Evolutionary conservation across 92 coral and sea anemone genomes (phyloP), one percentile per base, ranked within the genome.

Genomic region (Anthopleura xanthogrammica): DNA sequence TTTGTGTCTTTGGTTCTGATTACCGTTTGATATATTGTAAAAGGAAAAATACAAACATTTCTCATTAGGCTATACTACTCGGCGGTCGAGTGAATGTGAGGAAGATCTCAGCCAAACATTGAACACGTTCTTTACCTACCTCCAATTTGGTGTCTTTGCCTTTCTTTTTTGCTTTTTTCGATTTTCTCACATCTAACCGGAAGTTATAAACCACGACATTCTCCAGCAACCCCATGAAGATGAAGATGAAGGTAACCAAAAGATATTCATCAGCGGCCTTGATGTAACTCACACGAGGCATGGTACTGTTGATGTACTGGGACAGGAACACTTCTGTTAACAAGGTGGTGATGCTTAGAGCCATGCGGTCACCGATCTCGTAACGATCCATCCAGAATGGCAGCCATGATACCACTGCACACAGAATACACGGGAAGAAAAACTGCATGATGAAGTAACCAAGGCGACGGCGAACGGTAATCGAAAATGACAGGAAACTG

Each of bases 201-300:
- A 64, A 64, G 48, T 85, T 86, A 57, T 83, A 87, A 54, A 83
- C 88, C 62, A 90, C 42, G 0, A 88, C 90, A 36, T 85, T 83
- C 77, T 92, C 96, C 20, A 92, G 70, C 60, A 92, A 84, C 4
- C 92, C 93, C 78, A 83, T 75, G 83, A 92, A 92, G 78, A 92
- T 92, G 76, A 90, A 87, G 2, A 79, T 80, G 22, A 92, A 92
- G 52, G 96, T 87, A 14, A 83, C 89, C 19, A 92, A 68, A 8
- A 92, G 83, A 77, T 82, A 92, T 40, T 87, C 82, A 36, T 92
- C 96, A 54, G 91, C 93, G 14, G 93, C 93, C 57, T 90, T 92
- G 80, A 92, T 82, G 72, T 92, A 90, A 64, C 93, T 90, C 84
- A 92, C 92, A 55, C 88, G 83, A 0, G 95, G 95, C 91, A 92